A percentile compares a stretch with the other conserved stretches of the same genome.
phyloP scores from a whole-genome alignment of 2,113 vertebrate genomes.

The Cricetomys ansorgei region DNA sequence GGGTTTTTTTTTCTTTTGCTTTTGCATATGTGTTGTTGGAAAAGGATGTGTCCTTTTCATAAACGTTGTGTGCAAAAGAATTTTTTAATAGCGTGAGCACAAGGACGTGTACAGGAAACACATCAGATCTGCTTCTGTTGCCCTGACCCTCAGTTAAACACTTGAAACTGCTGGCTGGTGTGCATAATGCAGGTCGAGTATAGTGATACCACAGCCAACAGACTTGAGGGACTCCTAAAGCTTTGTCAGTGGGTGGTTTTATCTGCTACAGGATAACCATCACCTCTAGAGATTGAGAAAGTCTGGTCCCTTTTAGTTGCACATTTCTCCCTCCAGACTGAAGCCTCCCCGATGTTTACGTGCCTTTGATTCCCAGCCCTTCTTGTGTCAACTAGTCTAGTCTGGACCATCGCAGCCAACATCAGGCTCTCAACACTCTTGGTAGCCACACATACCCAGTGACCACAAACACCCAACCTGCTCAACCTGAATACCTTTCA shows the following conservation, averaged over 20 bases:
- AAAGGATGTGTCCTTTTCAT: constrained; percentile 86
- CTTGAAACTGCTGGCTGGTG: constrained; percentile 77
- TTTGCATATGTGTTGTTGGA: constrained; percentile 88
- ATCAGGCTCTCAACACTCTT: constrained; percentile 78
- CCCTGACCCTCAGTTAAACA: constrained; percentile 77
- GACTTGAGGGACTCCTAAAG: constrained; percentile 73
- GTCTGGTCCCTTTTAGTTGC: constrained; percentile 81
- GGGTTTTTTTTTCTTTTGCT: constrained; percentile 83
- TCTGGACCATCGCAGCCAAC: constrained; percentile 77
- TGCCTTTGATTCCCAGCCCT: constrained; percentile 77
- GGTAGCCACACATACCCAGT: constrained; percentile 76
- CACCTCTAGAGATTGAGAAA: constrained; percentile 74
- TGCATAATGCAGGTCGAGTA: constrained; percentile 72
- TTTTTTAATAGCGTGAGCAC: constrained; percentile 83
- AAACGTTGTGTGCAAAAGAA: constrained; percentile 89
- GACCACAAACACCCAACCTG: constrained; percentile 79
- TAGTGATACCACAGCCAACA: constrained; percentile 76
- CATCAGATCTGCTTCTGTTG: constrained; percentile 86
- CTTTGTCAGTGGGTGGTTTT: constrained; percentile 62
- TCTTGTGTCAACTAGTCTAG: constrained; percentile 76
- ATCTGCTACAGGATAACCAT: constrained; percentile 45
- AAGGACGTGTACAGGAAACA: constrained; percentile 84
- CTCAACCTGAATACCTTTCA: constrained; percentile 87
- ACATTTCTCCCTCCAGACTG: constrained; percentile 73
- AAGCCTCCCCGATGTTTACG: constrained; percentile 67